Conservation (phyloP, 2,888 invertebrate genomes). For the Muschampia plurimacula region DNA sequence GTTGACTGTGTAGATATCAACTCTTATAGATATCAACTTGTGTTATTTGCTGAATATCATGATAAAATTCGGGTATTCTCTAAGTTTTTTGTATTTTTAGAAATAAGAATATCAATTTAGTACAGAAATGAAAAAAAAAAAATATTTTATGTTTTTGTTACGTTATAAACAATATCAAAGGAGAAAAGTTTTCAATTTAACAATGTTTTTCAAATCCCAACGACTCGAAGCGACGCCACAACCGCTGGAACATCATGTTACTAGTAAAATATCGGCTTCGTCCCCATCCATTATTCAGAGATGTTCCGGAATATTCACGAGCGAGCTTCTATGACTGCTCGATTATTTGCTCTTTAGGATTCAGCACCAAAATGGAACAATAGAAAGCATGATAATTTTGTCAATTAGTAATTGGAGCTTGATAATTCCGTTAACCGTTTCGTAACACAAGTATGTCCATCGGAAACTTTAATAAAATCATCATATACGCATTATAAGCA, state of each 20-base stretch:
- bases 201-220: background rate
- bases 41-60: background rate
- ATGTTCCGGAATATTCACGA: slow-evolving; percentile 33
- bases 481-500: no score
- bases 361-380: background rate
- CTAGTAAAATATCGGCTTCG: slow-evolving; percentile 35
- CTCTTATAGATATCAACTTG: background rate
- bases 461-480: no score
- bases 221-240: background rate
- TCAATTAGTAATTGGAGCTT: no score
- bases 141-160: no score
- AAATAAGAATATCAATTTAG: no score
- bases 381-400: no score
- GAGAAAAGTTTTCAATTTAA: no score
- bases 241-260: slow-evolving; percentile 33
- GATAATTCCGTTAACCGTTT: no score
- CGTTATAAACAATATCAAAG: no score
- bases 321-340: slow-evolving; percentile 9
- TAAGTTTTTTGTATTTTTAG: no score
- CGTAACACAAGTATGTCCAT: no score
- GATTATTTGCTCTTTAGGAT: slow-evolving; percentile 4
- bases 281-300: slow-evolving; percentile 34
- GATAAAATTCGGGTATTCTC: background rate
- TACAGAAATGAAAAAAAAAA: no score
- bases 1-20: background rate